Percentiles rank a stretch among this genome's conserved stretches.
Conservation (phyloP, 1,140 invertebrate species). For the Manduca sexta region DNA sequence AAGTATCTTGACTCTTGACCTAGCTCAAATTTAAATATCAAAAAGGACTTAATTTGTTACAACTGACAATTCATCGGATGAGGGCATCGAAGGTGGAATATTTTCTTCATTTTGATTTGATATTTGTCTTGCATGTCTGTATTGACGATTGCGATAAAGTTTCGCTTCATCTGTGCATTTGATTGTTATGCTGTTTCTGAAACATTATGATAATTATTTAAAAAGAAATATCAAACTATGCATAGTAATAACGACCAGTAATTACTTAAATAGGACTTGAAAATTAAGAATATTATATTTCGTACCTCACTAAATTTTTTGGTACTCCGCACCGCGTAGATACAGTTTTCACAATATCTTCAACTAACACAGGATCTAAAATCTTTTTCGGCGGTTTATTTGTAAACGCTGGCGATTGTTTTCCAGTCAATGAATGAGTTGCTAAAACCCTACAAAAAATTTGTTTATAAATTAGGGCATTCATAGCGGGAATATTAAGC, state of each 20-base stretch:
- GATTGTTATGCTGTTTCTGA: conserved; percentile 31
- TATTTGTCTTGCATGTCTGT: conserved; percentile 18
- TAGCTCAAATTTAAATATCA: too few relatives aligned
- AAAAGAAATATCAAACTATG: too few relatives aligned
- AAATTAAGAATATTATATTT: background rate
- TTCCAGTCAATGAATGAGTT: conserved; percentile 59
- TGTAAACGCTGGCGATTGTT: conserved; percentile 40
- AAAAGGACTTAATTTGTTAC: conserved; percentile 10
- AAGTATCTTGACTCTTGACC: too few relatives aligned
- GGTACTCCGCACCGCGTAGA: conserved; percentile 41
- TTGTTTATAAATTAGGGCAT: background rate
- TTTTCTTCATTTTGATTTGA: conserved; percentile 32
- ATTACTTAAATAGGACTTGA: too few relatives aligned
- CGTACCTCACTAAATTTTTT: conserved; percentile 28
- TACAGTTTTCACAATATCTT: conserved; percentile 60
- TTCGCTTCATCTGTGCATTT: conserved; percentile 38
- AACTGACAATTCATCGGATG: conserved; percentile 23
- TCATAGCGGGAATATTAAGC: background rate
- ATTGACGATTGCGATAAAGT: conserved; percentile 39
- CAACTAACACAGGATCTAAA: conserved; percentile 44
- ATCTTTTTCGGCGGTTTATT: conserved; percentile 41
- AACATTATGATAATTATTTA: too few relatives aligned
- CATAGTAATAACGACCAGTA: too few relatives aligned
- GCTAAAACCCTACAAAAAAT: conserved; percentile 42
- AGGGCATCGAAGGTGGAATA: conserved; percentile 19